phyloP scores from a whole-genome alignment of 2,113 vertebrate species.

The Gallinago undulata region DNA sequence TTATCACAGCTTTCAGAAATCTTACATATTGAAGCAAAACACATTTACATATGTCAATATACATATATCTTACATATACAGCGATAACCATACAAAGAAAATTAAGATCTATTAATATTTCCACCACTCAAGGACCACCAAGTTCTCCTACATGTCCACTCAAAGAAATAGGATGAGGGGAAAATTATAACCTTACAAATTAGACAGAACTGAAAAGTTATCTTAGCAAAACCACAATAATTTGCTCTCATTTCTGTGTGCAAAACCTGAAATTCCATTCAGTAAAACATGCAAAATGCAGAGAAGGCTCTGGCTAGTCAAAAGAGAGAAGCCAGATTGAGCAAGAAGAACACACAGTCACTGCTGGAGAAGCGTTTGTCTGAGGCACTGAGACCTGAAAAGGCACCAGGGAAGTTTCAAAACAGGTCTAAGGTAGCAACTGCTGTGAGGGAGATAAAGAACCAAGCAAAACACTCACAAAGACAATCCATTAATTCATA shows the following conservation, averaged over 20 bases:
- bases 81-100: neutral
- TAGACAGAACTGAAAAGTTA: neutral
- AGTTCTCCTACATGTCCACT: neutral
- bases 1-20: neutral
- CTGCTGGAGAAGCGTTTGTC: neutral
- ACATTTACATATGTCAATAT: neutral
- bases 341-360: neutral
- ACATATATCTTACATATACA: neutral
- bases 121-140: neutral
- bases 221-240: neutral
- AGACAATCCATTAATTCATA: neutral
- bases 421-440: neutral
- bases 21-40: neutral
- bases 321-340: neutral
- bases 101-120: neutral
- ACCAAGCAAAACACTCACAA: neutral
- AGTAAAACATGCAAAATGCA: neutral
- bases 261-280: neutral
- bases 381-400: neutral
- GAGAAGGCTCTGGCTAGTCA: neutral
- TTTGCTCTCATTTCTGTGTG: neutral
- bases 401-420: neutral
- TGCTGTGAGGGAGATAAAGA: neutral
- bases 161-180: neutral
- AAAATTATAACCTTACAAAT: neutral